These are phyloP conservation scores for Parnassius glacialis DNA, from an alignment of 2,888 invertebrate genomes.

Conservation along the genomic window DNA sequence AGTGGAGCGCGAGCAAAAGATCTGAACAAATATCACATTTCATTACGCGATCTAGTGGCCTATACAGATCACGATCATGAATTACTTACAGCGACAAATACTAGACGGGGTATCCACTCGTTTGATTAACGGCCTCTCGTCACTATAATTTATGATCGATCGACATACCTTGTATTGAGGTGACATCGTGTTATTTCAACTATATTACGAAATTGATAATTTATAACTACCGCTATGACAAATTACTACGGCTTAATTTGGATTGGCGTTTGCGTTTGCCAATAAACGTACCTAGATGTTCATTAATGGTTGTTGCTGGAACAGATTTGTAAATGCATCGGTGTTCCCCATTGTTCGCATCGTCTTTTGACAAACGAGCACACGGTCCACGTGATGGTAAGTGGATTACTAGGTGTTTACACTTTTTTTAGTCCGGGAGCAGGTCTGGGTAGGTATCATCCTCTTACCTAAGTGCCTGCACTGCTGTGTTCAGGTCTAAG, in stretches of 20 bases:
- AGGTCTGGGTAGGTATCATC: too few species aligned
- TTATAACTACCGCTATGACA: slow-evolving; percentile 33
- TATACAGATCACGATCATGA: slow-evolving; percentile 14
- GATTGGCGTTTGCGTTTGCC: too few species aligned
- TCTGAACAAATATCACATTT: neutral
- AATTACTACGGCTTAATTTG: slow-evolving; percentile 26
- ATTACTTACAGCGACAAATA: slow-evolving; percentile 24
- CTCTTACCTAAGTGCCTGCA: too few species aligned
- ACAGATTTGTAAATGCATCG: too few species aligned
- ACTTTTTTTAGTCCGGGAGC: too few species aligned
- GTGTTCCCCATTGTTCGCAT: too few species aligned
- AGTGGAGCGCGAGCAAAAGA: neutral
- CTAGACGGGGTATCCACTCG: slow-evolving; percentile 25
- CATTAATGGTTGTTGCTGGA: too few species aligned
- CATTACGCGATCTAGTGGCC: slow-evolving; percentile 18
- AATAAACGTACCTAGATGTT: too few species aligned
- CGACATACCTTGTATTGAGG: slow-evolving; percentile 25
- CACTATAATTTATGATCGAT: slow-evolving; percentile 36
- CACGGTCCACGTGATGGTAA: too few species aligned
- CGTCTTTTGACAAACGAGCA: too few species aligned
- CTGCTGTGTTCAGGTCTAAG: too few species aligned
- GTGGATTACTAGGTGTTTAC: too few species aligned
- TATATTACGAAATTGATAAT: slow-evolving; percentile 36
- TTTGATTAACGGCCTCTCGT: slow-evolving; percentile 35
- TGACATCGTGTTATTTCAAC: slow-evolving; percentile 32